Base-by-base conservation (phyloP, 2,888 invertebrate genomes). In the Drosophila rellima region DNA sequence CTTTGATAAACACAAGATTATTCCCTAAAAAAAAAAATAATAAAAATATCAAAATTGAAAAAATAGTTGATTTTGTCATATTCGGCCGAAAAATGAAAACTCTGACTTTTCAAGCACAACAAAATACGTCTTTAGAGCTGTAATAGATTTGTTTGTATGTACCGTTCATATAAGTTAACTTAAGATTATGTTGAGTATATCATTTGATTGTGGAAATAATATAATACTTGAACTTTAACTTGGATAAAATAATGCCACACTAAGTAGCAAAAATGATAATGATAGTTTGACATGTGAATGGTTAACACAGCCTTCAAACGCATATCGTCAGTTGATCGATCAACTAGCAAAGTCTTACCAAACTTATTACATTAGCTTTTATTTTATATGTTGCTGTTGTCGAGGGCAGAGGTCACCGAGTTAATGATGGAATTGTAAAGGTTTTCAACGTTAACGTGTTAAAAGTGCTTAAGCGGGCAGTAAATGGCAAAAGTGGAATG, bases 381-480 rank as follows among this genome's bases (percentile, higher is more conserved):
- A 11, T 26, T 11, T 4, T 33, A 13, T 2, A 10, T 29, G 7
- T 23, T 31, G 40, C 10, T n/a, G 20, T 8, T 37, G 40, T 47
- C 18, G 47, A 31, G 54, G 45, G 29, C 45, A 52, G 29, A 45
- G 44, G 37, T 54, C 44, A 39, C 4, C 47, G 15, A 8, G 48
- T n/a, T 23, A 59, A 35, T 13, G 47, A 51, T 35, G 44, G 35
- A 8, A 52, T 20, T 51, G 35, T 26, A 29, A 31, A 57, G 59
- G 54, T 54, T 17, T 40, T 40, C 7, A 26, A 56, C 37, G 57
- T 77, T 79, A 82, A 88, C 86, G 88, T 85, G 88, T 82, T 88
- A 85, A 88, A 74, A 72, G 82, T 77, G 65, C 74, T 88, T 73
- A 73, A 85, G 67, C 67, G 59, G n/a, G 20, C 42, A 44, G 52